Base-by-base conservation (phyloP, 1,140 invertebrate genomes). In the Hycleus cichorii region DNA sequence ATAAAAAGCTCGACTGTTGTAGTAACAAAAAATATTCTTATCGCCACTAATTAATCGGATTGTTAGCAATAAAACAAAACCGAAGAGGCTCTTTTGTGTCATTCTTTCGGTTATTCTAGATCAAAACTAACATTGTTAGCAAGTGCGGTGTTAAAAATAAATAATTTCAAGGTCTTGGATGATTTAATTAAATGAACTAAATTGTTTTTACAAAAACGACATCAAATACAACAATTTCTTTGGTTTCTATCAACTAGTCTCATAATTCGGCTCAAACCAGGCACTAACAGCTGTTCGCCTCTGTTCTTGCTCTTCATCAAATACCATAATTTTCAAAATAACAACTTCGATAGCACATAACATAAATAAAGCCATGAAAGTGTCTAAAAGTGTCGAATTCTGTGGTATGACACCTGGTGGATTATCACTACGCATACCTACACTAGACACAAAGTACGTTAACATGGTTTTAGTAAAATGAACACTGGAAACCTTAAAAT, bases 351-450 rank as follows among this genome's bases (percentile, higher is more conserved):
- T 62, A 7, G 72, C 65, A 42, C 72, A 73, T 38, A 73, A 47
- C 69, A 73, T 67, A 50, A 73, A 73, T 24, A 73, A 40, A 4
- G 67, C 65, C 72, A 73, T 72, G 52, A 73, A 73, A 7, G 71
- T 48, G 52, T 72, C 70, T 65, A 72, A 54, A 51, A 61, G 59
- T 9, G 68, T 65, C 2, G 68, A 64, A 42, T 58, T 65, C 9
- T 50, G 42, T 46, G 52, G 49, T 11, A 49, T 45, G 3, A 49
- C 62, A 7, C 59, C 66, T 8, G 64, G 63, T 2, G 64, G 64
- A 58, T 66, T 59, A 51, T 69, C 66, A 26, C 48, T 50, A 32
- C 49, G 50, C 7, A 46, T 53, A 38, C 57, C 58, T 3, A 69
- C 49, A 39, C 60, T 58, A 39, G 44, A 40, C 43, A 60, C 48